phyloP scores from a whole-genome alignment of 2,113 vertebrate species.

The Scartelaos histophorus region DNA sequence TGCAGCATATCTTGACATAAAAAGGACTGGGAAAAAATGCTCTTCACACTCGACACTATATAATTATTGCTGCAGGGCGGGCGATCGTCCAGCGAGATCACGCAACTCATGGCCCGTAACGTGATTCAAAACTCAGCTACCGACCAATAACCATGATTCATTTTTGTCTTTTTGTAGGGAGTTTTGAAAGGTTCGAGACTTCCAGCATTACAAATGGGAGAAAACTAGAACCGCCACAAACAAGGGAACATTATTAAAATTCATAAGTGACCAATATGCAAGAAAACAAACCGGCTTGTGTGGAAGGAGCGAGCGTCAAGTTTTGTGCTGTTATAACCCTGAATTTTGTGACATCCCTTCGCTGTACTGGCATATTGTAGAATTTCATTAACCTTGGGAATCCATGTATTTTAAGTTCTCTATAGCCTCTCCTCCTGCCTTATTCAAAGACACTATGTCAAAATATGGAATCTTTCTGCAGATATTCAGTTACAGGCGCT shows the following conservation, averaged over 20 bases:
- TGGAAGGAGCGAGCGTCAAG: no score
- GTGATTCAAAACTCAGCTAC: background rate
- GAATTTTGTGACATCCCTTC: slow-evolving; percentile 48
- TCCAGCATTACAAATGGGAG: no score
- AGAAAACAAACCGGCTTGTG: background rate
- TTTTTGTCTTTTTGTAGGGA: no score
- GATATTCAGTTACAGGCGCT: background rate
- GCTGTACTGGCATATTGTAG: slow-evolving; percentile 42
- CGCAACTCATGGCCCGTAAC: background rate
- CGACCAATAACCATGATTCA: background rate
- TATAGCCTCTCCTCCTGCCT: slow-evolving; percentile 18
- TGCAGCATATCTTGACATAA: background rate
- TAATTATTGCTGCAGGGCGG: background rate
- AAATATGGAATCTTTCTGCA: no score
- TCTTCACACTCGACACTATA: background rate
- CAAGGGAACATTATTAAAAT: background rate
- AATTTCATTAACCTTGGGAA: slow-evolving; percentile 59
- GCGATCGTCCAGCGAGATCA: background rate
- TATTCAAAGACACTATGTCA: slow-evolving; percentile 18
- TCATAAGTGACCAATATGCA: background rate
- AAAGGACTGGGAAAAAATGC: background rate
- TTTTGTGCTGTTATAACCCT: slow-evolving; percentile 29
- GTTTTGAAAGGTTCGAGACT: no score
- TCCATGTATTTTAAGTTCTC: slow-evolving; percentile 31
- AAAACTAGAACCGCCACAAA: background rate